phyloP scores from a whole-genome alignment of 2,113 vertebrate genomes.

The Macaca mulatta region DNA sequence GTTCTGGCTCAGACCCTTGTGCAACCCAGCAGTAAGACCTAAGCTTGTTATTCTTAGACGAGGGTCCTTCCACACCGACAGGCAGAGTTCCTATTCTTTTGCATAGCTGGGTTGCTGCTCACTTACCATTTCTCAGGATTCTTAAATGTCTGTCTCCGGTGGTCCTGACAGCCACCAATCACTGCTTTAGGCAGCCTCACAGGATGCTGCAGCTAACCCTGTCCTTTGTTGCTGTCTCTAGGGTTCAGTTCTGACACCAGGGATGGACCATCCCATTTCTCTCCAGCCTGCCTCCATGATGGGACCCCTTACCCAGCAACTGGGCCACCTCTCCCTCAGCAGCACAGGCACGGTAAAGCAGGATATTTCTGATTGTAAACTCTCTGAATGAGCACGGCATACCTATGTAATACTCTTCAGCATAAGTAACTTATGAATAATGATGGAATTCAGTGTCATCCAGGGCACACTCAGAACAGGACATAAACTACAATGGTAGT shows the following conservation, averaged over 20 bases:
- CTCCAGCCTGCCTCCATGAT: slow-evolving; percentile 93
- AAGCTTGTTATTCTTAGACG: neutral
- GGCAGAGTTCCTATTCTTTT: neutral
- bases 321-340: slow-evolving; percentile 93
- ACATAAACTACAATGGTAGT: neutral
- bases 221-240: slow-evolving; percentile 59
- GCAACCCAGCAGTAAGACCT: neutral
- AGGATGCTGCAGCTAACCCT: neutral
- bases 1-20: neutral
- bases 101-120: neutral
- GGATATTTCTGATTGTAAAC: neutral
- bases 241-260: slow-evolving; percentile 91
- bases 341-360: slow-evolving; percentile 88
- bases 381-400: neutral
- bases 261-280: slow-evolving; percentile 93
- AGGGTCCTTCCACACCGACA: neutral
- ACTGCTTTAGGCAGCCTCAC: neutral
- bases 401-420: neutral
- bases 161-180: neutral
- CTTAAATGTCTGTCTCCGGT: neutral
- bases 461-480: neutral
- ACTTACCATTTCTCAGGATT: neutral
- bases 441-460: neutral
- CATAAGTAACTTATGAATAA: neutral
- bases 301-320: slow-evolving; percentile 91